A percentile compares a stretch with the other conserved stretches of the same genome.
Conservation (phyloP, 2,888 invertebrate genomes). For the Microdon myrmicae region DNA sequence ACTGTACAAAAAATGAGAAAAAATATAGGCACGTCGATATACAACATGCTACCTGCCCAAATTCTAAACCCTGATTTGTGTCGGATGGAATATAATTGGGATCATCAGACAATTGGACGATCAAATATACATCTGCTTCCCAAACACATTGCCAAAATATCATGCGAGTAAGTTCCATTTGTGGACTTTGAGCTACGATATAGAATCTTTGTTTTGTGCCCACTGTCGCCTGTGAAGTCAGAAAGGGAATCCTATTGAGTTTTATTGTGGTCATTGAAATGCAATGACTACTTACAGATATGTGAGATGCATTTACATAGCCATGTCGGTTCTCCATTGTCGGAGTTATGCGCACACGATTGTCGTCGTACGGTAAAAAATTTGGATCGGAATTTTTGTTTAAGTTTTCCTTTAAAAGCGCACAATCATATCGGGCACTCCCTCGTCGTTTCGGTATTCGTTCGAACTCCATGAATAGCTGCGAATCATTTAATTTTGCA, state of each 20-base stretch:
- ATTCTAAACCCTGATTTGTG: slow-evolving; percentile 71
- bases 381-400: slow-evolving; percentile 68
- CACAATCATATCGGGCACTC: slow-evolving; percentile 77
- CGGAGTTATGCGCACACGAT: slow-evolving; percentile 84
- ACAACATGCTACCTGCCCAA: slow-evolving; percentile 71
- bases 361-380: slow-evolving; percentile 88
- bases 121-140: slow-evolving; percentile 85
- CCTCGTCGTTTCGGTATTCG: slow-evolving; percentile 80
- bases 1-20: slow-evolving; percentile 66
- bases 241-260: neutral
- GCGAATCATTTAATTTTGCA: slow-evolving; percentile 77
- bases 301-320: slow-evolving; percentile 92
- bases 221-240: slow-evolving; percentile 76
- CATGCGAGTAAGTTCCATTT: slow-evolving; percentile 61
- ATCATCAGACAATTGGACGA: slow-evolving; percentile 80
- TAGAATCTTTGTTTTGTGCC: slow-evolving; percentile 86
- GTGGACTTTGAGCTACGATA: slow-evolving; percentile 71
- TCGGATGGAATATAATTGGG: slow-evolving; percentile 73
- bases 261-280: neutral
- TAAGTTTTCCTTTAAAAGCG: slow-evolving; percentile 76
- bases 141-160: slow-evolving; percentile 92
- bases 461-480: slow-evolving; percentile 86
- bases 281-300: slow-evolving; percentile 73
- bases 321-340: slow-evolving; percentile 85
- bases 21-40: neutral